Percentiles rank a stretch among this genome's conserved stretches.
Conservation (phyloP, 2,113 vertebrate species). For the Lasiurus borealis region DNA sequence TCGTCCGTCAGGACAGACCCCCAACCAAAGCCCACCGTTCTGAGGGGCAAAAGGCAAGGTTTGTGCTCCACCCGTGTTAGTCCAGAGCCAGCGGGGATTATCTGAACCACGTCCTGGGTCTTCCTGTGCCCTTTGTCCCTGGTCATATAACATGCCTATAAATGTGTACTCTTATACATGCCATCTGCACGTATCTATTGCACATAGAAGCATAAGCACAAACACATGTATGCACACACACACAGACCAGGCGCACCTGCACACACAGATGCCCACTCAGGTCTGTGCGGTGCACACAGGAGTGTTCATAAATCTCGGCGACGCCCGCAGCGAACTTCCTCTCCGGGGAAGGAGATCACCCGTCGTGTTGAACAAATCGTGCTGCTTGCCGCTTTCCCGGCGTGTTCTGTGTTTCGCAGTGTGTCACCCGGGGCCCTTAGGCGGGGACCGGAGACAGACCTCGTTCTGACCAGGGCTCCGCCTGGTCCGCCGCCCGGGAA, state of each 20-base stretch:
- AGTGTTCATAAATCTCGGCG: background rate
- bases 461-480: fast-evolving
- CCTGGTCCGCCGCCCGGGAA: fast-evolving
- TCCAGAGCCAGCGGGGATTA: background rate
- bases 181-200: background rate
- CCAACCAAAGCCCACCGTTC: background rate
- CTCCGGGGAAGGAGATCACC: background rate
- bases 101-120: background rate
- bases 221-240: no score
- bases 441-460: no score
- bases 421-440: no score
- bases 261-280: background rate
- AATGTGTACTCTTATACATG: background rate
- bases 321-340: background rate
- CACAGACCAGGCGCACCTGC: fast-evolving
- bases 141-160: background rate
- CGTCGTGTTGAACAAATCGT: background rate
- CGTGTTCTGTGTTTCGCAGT: no score
- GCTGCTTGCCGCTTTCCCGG: background rate
- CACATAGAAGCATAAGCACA: background rate
- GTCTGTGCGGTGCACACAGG: fast-evolving
- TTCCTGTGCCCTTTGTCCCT: background rate
- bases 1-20: background rate
- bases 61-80: background rate
- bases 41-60: background rate